These are phyloP conservation scores for human (Homo sapiens) DNA, from an alignment of 2,113 vertebrate species.

Conservation along the genomic window DNA sequence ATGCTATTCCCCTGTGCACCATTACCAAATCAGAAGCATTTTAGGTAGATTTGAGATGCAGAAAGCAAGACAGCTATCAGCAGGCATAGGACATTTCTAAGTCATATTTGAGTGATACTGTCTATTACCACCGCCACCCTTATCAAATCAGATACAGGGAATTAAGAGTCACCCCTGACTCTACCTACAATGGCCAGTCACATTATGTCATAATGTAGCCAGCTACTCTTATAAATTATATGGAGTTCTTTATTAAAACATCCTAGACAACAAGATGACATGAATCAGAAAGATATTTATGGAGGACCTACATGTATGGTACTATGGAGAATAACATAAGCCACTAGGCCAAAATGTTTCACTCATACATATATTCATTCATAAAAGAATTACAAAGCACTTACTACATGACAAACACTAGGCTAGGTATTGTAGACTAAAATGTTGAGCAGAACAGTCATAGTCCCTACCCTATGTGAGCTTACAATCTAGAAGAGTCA, in stretches of 20 bases:
- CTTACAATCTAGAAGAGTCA: neutral
- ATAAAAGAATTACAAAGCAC: neutral
- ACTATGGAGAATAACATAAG: neutral
- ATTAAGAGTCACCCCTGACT: neutral
- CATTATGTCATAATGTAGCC: neutral
- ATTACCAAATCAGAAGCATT: neutral
- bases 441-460: neutral
- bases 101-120: neutral
- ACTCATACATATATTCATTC: neutral
- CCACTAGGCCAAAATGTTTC: neutral
- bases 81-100: neutral
- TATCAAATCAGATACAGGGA: too few relatives aligned
- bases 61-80: neutral
- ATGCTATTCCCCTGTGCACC: fast-evolving
- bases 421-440: neutral
- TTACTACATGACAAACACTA: neutral
- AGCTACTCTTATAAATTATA: neutral
- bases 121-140: neutral
- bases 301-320: neutral
- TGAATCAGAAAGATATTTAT: neutral
- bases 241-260: neutral
- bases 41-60: neutral
- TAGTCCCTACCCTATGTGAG: neutral
- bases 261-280: neutral
- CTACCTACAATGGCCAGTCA: neutral